Evolutionary conservation across 1,140 invertebrate genomes (phyloP).

Genomic region (Holotrichia oblita): DNA sequence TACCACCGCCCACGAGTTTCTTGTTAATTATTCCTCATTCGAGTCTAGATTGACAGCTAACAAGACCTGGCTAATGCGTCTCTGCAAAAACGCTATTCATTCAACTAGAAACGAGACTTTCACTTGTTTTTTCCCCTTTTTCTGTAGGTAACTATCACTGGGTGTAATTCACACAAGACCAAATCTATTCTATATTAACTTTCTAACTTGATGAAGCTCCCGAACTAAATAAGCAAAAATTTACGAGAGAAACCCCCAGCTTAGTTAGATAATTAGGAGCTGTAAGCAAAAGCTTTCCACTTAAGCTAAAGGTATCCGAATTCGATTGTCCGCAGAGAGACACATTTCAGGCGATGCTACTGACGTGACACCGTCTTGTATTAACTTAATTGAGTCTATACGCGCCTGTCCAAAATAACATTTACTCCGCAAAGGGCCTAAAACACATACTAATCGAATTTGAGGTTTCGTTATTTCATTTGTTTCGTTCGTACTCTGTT

Average conservation of each 20-base stretch:
- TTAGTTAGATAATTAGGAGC: neutral
- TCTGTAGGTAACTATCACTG: neutral
- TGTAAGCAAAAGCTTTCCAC: slow-evolving; percentile 19
- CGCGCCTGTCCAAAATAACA: slow-evolving; percentile 32
- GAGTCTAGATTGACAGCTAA: neutral
- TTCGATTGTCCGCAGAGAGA: neutral
- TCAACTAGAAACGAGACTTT: neutral
- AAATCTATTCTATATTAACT: too few relatives aligned
- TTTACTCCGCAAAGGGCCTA: neutral
- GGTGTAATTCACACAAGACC: too few relatives aligned
- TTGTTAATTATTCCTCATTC: neutral
- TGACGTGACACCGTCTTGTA: slow-evolving; percentile 30
- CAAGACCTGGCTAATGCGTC: neutral
- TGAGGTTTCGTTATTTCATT: slow-evolving; percentile 35
- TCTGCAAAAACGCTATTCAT: neutral
- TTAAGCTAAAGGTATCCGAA: neutral
- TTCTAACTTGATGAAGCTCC: too few relatives aligned
- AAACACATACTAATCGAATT: slow-evolving; percentile 34
- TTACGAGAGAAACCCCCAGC: too few relatives aligned
- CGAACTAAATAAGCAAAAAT: too few relatives aligned
- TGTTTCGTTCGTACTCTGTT: slow-evolving; percentile 25
- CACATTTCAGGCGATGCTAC: neutral
- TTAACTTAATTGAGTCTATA: slow-evolving; percentile 25
- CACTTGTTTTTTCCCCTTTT: neutral
- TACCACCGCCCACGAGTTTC: neutral